phyloP scores from a whole-genome alignment of 2,113 vertebrate species.

The Balaenoptera acutorostrata region DNA sequence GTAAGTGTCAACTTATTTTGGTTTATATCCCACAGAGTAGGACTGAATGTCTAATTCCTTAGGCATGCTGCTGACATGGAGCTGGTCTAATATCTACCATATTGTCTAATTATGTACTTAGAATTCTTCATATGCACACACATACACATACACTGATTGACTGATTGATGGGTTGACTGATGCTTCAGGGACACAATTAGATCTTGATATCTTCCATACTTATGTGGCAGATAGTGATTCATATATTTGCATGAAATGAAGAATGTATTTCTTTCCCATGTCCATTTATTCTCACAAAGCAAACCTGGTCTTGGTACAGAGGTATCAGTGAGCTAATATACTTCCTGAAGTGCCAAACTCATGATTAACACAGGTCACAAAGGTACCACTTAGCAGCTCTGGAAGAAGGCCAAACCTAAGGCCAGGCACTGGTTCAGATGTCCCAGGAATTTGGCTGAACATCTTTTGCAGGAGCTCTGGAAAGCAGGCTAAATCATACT shows the following conservation, averaged over 20 bases:
- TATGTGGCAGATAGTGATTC: background rate
- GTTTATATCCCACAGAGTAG: background rate
- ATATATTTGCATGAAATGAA: background rate
- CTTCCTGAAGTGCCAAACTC: constrained; percentile 10
- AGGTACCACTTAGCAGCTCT: constrained; percentile 62
- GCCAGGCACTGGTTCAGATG: constrained; percentile 24
- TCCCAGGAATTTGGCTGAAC: constrained; percentile 55
- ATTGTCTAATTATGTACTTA: background rate
- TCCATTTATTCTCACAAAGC: background rate
- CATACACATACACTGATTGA: background rate
- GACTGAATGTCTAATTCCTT: background rate
- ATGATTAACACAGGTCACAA: constrained; percentile 63
- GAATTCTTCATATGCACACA: background rate
- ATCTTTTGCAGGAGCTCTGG: background rate
- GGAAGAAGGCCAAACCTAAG: constrained; percentile 41
- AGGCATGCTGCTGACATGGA: background rate
- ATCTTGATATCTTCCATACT: background rate
- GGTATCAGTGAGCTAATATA: constrained; percentile 40
- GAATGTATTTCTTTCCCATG: background rate
- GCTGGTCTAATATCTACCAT: background rate
- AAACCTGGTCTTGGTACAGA: constrained; percentile 42
- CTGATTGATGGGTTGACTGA: background rate
- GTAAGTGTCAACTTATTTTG: background rate
- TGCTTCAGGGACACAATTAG: background rate
- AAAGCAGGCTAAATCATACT: constrained; percentile 43